A percentile compares a stretch with the other conserved stretches of the same genome.
These are phyloP conservation scores for Hydropsyche tenuis DNA, from an alignment of 1,140 invertebrate species.

Conservation along the genomic window DNA sequence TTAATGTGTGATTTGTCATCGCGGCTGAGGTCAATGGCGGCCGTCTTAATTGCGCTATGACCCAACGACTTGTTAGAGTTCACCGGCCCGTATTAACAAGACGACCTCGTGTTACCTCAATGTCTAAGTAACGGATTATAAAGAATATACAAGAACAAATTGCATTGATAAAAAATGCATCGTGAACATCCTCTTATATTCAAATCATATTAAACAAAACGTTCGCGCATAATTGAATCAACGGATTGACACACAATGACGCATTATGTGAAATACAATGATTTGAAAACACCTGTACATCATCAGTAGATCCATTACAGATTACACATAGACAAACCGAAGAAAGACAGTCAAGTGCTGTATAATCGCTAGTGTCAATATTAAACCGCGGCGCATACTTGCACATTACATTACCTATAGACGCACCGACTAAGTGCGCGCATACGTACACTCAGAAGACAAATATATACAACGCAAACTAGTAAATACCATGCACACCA, in stretches of 20 bases:
- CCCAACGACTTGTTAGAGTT: conserved; percentile 5
- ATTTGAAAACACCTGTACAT: neutral
- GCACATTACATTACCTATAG: neutral
- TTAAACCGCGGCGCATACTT: neutral
- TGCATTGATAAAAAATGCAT: too few species aligned
- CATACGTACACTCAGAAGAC: neutral
- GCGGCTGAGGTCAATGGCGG: conserved; percentile 29
- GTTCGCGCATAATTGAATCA: too few species aligned
- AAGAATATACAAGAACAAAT: too few species aligned
- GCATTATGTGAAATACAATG: too few species aligned
- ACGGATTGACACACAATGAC: too few species aligned
- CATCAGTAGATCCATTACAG: too few species aligned
- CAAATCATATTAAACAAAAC: too few species aligned
- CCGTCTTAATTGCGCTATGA: conserved; percentile 36
- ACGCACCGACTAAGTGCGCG: too few species aligned
- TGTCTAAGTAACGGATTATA: too few species aligned
- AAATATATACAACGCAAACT: conserved; percentile 5
- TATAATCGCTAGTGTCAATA: conserved; percentile 14
- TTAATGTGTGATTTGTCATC: conserved; percentile 26
- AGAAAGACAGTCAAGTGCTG: neutral
- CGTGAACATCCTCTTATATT: too few species aligned
- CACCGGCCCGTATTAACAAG: neutral
- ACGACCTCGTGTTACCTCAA: neutral
- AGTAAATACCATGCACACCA: neutral
- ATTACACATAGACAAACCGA: too few species aligned